Base-by-base conservation (phyloP, 92 coral and sea anemone genomes). In the Palythoa heliodiscus region DNA sequence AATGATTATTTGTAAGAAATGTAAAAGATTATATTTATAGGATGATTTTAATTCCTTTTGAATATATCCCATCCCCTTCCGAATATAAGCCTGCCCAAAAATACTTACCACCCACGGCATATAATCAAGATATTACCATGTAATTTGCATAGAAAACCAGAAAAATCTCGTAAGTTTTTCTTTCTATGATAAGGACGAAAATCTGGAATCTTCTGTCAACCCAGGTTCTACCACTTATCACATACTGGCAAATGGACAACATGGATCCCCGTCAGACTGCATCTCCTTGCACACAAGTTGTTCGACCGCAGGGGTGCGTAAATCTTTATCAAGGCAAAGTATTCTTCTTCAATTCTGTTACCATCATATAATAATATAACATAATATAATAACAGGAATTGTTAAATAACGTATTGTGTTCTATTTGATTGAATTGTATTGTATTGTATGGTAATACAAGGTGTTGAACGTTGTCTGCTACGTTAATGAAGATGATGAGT, bases 191-290 rank as follows among this genome's bases (percentile, higher is more conserved):
- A 29, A 29, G 35, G 35, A 29, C 35, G 35, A 29, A 29, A 29
- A 29, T 70, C 8, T 43, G 8, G 0, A 43, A 47, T 74, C 16
- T 74, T 50, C 12, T 50, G 2, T 25, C 5, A n/a, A 10, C 24
- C 37, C 25, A 80, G 84, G 84, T 80, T 68, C 73, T 80, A 6
- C 84, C 84, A 63, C 84, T 80, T 22, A 47, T 80, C 13, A 80
- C 84, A 4, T 80, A 80, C 84, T 80, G 84, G 84, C 84, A 80
- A 43, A 80, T 80, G 84, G 74, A 80, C 60, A 80, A 80, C 54
- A 66, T 39, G 7, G 40, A 23, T 43, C 72, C 73, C 73, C n/a
- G 47, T 64, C 50, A n/a, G 22, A 15, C 58, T 60, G 16, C 84
- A 20, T 24, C 19, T 2, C 84, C 60, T 66, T 24, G 58, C 52